Conservation (phyloP, 2,113 vertebrate species). For the Montifringilla adamsi region DNA sequence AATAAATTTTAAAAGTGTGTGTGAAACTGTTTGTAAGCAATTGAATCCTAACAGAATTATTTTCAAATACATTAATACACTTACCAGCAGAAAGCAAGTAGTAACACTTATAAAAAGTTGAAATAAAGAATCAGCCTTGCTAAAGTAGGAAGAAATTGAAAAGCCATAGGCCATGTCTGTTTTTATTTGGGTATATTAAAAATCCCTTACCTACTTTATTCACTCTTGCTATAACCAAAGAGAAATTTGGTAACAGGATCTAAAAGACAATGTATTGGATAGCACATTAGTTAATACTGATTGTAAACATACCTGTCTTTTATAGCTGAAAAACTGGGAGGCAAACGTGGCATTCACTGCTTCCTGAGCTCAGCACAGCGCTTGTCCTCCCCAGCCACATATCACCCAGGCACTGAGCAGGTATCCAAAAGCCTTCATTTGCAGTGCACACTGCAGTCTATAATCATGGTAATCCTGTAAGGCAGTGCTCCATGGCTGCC, state of each 20-base stretch:
- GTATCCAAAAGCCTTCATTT: background rate
- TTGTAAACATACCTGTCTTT: background rate
- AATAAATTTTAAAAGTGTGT: background rate
- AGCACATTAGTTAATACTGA: background rate
- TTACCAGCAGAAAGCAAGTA: background rate
- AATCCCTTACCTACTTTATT: background rate
- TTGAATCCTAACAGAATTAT: background rate
- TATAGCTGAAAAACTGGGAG: background rate
- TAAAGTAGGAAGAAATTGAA: background rate
- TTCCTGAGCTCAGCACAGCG: background rate
- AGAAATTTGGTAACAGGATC: background rate
- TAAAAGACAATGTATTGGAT: background rate
- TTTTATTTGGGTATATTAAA: background rate
- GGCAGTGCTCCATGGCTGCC: background rate
- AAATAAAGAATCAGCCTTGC: background rate
- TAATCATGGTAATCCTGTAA: slow-evolving; percentile 31
- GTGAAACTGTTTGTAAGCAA: background rate
- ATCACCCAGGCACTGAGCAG: background rate
- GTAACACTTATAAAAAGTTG: background rate
- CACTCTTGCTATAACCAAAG: background rate
- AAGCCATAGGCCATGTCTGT: background rate
- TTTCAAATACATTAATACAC: background rate
- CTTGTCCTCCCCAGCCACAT: background rate
- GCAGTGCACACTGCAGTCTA: background rate
- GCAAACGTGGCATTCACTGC: background rate